Conservation (phyloP, 2,113 vertebrate species). For the Sinocyclocheilus rhinocerous region DNA sequence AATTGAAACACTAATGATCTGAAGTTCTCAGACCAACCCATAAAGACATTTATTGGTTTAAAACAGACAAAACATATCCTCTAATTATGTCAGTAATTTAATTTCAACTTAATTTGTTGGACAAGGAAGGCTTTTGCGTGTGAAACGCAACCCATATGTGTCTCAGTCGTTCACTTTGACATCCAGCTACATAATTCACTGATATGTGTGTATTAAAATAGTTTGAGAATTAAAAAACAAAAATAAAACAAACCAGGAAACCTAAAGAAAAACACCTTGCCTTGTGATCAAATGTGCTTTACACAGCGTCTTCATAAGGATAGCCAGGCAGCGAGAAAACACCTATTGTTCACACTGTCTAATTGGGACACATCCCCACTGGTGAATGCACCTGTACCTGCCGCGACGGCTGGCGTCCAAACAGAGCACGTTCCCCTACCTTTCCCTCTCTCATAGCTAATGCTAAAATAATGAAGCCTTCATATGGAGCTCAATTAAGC, state of each 20-base stretch:
- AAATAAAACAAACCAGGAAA: background rate
- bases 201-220: background rate
- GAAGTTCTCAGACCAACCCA: slow-evolving; percentile 39
- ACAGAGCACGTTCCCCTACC: slow-evolving; percentile 59
- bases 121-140: slow-evolving; percentile 43
- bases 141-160: slow-evolving; percentile 42
- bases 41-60: slow-evolving; percentile 50
- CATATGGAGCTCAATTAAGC: slow-evolving; percentile 65
- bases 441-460: slow-evolving; percentile 68
- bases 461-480: slow-evolving; percentile 73
- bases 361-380: slow-evolving; percentile 74
- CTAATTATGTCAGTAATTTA: slow-evolving; percentile 54
- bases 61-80: slow-evolving; percentile 52
- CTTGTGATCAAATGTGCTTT: background rate
- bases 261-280: background rate
- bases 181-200: too few relatives aligned
- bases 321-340: slow-evolving; percentile 64
- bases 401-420: slow-evolving; percentile 68
- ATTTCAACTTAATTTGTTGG: slow-evolving; percentile 51
- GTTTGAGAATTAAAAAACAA: background rate
- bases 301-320: slow-evolving; percentile 36
- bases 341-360: slow-evolving; percentile 74
- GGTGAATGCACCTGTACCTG: slow-evolving; percentile 76
- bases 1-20: slow-evolving; percentile 34
- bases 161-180: background rate